Base-by-base conservation (phyloP, 2,888 invertebrate species). In the Synergus itoensis region DNA sequence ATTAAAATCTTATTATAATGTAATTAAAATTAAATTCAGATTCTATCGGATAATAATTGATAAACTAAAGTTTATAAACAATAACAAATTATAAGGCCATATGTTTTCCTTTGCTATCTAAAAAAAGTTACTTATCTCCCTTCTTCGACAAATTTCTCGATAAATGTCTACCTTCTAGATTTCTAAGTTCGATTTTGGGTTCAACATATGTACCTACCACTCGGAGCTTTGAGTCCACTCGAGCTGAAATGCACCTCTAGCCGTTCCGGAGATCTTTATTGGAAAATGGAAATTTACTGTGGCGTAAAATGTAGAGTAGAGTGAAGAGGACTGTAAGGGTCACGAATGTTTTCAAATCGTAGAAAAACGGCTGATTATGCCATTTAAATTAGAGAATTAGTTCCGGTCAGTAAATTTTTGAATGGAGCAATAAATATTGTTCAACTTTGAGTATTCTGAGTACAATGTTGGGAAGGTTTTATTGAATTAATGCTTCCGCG, bases 211-310 rank as follows among this genome's bases (percentile, higher is more conserved):
- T 60, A 60, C 40, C 18, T 21, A 41, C 41, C 76, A 21, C 75
- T 60, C 45, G 45, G 48, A 21, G 36, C 18, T 60, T 57, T 18
- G 45, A 76, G 45, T 4, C 41, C 62, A 9, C 43, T 62, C 41
- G 53, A 60, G 45, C 41, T 40, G 62, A 62, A 76, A 76, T 12
- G 76, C 60, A 76, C 41, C 60, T 76, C 5, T 18, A 21, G 41
- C 14, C 76, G 41, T 28, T 40, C 60, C 77, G 57, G 83, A 79
- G 84, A 83, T 87, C 73, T 86, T 86, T 87, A 87, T 87, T 85
- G 87, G 86, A 83, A 86, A 86, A 86, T 86, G 87, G 87, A 87
- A 87, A 86, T 87, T 84, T 73, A 73, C 36, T 36, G 36, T 53
- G 53, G 73, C 73, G 18, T 73, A 73, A 73, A 73, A 73, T 73